These are phyloP conservation scores for Diachrysia chrysitis DNA, from an alignment of 2,888 invertebrate genomes.

Conservation along the genomic window DNA sequence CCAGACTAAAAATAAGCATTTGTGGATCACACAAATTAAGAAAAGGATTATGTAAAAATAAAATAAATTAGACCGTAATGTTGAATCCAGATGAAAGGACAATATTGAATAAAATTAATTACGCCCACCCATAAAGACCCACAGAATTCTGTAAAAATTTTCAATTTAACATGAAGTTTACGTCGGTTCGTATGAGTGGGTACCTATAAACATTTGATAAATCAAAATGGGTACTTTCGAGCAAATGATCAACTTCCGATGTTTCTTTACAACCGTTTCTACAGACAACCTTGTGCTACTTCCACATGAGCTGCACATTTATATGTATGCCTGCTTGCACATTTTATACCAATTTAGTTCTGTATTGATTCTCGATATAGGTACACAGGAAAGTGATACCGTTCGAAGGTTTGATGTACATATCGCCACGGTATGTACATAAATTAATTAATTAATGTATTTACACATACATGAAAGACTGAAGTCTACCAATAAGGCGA, in stretches of 20 bases:
- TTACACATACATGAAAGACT: too few species aligned
- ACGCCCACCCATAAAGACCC: neutral
- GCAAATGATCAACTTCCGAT: constrained; percentile 71
- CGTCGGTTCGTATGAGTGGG: neutral
- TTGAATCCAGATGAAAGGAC: neutral
- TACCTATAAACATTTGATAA: constrained; percentile 19
- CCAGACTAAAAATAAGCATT: too few species aligned
- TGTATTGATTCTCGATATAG: constrained; percentile 30
- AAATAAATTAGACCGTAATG: neutral
- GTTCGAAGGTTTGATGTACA: too few species aligned
- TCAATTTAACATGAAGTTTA: neutral
- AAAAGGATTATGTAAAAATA: neutral
- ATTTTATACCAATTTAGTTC: constrained; percentile 54
- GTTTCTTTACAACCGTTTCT: constrained; percentile 76
- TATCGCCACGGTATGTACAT: too few species aligned
- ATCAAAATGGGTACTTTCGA: constrained; percentile 61
- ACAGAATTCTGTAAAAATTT: neutral
- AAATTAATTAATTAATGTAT: too few species aligned
- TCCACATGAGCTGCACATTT: constrained; percentile 73
- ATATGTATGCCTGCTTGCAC: constrained; percentile 65
- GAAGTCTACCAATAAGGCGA: too few species aligned
- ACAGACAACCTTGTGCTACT: constrained; percentile 81
- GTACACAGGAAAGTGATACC: neutral
- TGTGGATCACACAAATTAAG: too few species aligned
- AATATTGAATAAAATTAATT: neutral